These are phyloP conservation scores for Lithophane semibrunnea DNA, from an alignment of 2,888 invertebrate species.

Conservation along the genomic window DNA sequence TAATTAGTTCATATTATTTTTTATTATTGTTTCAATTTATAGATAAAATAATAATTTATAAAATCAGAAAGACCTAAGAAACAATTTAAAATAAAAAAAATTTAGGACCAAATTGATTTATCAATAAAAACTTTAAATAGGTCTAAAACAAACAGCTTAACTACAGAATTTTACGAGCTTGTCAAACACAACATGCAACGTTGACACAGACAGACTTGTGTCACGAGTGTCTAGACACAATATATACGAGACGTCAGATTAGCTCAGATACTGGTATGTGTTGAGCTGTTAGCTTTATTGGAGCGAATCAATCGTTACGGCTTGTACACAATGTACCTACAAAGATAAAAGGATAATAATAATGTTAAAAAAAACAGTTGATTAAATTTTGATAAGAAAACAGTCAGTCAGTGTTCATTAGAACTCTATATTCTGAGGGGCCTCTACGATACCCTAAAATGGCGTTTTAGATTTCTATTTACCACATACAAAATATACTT, in stretches of 20 bases:
- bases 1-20: too few species aligned
- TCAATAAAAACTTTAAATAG: background rate
- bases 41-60: too few species aligned
- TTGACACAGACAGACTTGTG: conserved; percentile 69
- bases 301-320: conserved; percentile 22
- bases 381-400: background rate
- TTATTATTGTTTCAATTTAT: background rate
- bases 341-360: background rate
- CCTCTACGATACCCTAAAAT: background rate
- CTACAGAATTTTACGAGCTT: conserved; percentile 67
- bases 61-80: too few species aligned
- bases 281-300: conserved; percentile 41
- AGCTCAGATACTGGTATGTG: conserved; percentile 46
- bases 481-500: background rate
- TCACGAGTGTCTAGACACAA: conserved; percentile 60
- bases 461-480: too few species aligned
- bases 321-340: background rate
- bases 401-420: background rate
- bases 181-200: conserved; percentile 71
- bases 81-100: background rate
- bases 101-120: background rate
- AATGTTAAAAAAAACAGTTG: background rate
- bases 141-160: conserved; percentile 18
- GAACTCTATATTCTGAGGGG: too few species aligned
- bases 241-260: conserved; percentile 57